Conservation (phyloP, 2,797 vertebrate genomes). For the Rhynchonycteris naso region DNA sequence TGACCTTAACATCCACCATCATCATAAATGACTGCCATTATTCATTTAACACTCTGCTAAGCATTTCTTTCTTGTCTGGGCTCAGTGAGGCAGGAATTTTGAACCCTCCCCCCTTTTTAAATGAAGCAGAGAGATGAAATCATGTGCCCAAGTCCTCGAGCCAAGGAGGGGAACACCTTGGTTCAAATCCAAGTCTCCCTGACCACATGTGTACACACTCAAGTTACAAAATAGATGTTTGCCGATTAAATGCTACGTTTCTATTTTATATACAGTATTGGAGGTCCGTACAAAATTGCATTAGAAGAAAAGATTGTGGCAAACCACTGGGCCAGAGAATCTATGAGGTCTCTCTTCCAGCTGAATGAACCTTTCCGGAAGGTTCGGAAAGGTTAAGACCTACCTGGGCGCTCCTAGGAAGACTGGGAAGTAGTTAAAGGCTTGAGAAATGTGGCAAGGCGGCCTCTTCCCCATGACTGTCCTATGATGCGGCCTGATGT, state of each 20-base stretch:
- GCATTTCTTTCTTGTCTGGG: background rate
- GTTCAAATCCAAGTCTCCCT: background rate
- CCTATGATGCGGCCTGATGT: background rate
- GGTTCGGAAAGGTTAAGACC: background rate
- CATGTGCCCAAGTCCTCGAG: background rate
- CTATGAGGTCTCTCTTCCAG: background rate
- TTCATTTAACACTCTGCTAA: background rate
- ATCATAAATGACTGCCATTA: background rate
- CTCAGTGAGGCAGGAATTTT: background rate
- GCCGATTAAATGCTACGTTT: background rate
- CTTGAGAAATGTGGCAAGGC: background rate
- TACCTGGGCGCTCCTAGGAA: background rate
- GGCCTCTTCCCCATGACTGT: background rate
- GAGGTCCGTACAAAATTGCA: background rate
- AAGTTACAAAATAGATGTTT: background rate
- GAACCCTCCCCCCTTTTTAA: background rate
- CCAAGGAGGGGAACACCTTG: too few species aligned
- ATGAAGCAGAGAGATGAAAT: background rate
- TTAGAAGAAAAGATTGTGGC: background rate
- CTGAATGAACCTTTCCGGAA: background rate
- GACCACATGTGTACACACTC: too few species aligned
- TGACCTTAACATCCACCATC: background rate
- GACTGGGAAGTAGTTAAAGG: background rate
- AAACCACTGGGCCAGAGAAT: background rate
- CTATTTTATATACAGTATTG: background rate